Evolutionary conservation across 2,888 invertebrate genomes (phyloP), one percentile per base, ranked within the genome.

Genomic region (Galeopsomyia nigrocyanea): DNA sequence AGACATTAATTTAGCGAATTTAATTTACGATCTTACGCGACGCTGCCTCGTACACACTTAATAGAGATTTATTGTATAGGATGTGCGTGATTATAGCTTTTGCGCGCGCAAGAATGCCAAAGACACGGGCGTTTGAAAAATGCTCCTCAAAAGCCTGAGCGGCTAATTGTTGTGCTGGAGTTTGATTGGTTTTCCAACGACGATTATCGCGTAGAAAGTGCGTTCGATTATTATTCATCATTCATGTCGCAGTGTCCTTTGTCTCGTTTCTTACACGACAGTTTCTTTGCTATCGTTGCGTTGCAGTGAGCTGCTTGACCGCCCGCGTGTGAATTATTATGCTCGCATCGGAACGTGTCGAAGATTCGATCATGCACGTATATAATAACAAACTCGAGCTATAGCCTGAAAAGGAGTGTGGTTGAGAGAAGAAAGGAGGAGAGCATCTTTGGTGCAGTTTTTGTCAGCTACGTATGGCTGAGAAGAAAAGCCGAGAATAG

Each of bases 51-150:
- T 10, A 10, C 21, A 53, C 50, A 55, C 26, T 68, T 72, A 72
- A 72, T 68, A 68, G 58, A 68, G 63, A 68, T 72, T 68, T 72
- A 72, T 72, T 53, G 64, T 60, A n/a, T n/a, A 53, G 72, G 51
- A 55, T 60, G 62, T 22, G n/a, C 53, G 10, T 63, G 57, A 71
- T 71, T 71, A 67, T 65, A 71, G 17, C 46, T 46, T 63, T 58
- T 63, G 49, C 58, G 49, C 55, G 46, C 47, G 39, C 56, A 51
- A 7, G 63, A 69, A 69, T 55, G 49, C 62, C 3, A 14, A 16
- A 31, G 39, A 39, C 51, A 51, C 17, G 58, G 63, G 55, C 51
- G 17, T 22, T 17, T 21, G 53, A 63, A 63, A 58, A 63, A 31
- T 62, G 39, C 7, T 13, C 39, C 13, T 39, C 26, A 14, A 51